Percentiles rank a stretch among this genome's conserved stretches.
Evolutionary conservation across 1,140 invertebrate species (phyloP).

Genomic region (Holcopasites calliopsidis): DNA sequence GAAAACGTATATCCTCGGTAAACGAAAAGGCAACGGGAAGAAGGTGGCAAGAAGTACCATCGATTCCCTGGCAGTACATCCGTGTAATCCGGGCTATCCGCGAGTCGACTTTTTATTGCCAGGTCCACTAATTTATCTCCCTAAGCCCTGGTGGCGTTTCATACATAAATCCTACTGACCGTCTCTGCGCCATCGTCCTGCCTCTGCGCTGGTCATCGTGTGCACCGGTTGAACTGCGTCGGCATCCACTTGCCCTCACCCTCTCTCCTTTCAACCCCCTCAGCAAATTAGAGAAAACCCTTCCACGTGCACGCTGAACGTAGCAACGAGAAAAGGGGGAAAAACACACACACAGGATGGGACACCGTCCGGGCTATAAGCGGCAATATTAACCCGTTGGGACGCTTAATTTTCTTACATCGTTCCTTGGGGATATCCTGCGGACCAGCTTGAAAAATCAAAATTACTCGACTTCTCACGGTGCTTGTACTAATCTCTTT

Average conservation of each 20-base stretch:
- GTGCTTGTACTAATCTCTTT: background rate
- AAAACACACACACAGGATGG: too few relatives aligned
- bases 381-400: slow-evolving; percentile 5
- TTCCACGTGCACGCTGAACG: slow-evolving; percentile 14
- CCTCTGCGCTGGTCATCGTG: slow-evolving; percentile 31
- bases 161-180: slow-evolving; percentile 69
- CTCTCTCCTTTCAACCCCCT: background rate
- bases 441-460: slow-evolving; percentile 7
- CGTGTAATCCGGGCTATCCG: slow-evolving; percentile 69
- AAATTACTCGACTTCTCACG: slow-evolving; percentile 3
- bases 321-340: background rate
- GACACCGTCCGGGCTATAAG: slow-evolving; percentile 3
- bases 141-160: slow-evolving; percentile 62
- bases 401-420: slow-evolving; percentile 39
- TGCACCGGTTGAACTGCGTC: slow-evolving; percentile 37
- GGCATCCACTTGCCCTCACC: slow-evolving; percentile 7
- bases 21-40: slow-evolving; percentile 41
- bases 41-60: slow-evolving; percentile 59
- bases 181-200: slow-evolving; percentile 36
- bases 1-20: slow-evolving; percentile 50
- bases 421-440: background rate
- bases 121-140: slow-evolving; percentile 68
- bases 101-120: slow-evolving; percentile 69
- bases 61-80: slow-evolving; percentile 65
- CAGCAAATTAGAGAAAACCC: slow-evolving; percentile 38